phyloP scores from a whole-genome alignment of 1,140 invertebrate genomes.

The Sitobion miscanthi region DNA sequence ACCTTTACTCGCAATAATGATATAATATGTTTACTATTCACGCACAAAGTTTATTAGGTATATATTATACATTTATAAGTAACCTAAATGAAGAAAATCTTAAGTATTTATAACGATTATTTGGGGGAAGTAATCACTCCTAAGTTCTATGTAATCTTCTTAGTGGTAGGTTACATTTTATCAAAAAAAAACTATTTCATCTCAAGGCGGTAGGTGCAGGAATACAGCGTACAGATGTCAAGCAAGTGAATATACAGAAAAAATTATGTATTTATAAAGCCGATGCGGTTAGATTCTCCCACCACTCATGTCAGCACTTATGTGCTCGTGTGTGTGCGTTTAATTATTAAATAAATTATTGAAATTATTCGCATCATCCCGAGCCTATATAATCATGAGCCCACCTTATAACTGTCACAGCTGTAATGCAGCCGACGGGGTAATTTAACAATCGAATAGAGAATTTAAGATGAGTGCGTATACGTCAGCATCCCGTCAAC shows the following conservation, averaged over 20 bases:
- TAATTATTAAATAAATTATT: not conserved
- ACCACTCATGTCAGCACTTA: no score
- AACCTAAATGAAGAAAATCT: not conserved
- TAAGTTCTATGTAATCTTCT: no score
- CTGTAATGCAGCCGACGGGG: no score
- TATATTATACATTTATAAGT: not conserved
- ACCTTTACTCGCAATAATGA: no score
- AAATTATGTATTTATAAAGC: not conserved
- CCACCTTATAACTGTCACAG: no score
- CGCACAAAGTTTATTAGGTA: not conserved
- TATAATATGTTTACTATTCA: not conserved
- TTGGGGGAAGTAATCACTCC: no score
- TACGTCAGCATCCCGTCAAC: not conserved
- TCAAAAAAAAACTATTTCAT: not conserved
- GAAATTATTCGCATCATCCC: not conserved
- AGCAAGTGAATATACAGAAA: not conserved
- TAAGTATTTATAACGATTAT: no score
- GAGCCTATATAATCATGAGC: not conserved
- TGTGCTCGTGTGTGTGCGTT: not conserved
- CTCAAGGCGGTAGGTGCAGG: not conserved
- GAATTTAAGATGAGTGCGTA: not conserved
- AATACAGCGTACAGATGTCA: no score
- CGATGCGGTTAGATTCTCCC: no score
- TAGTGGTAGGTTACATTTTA: not conserved
- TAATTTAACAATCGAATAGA: not conserved